A percentile compares a stretch with the other conserved stretches of the same genome.
Conservation (phyloP, 1,140 invertebrate species). For the Caenorhabditis inopinata region DNA sequence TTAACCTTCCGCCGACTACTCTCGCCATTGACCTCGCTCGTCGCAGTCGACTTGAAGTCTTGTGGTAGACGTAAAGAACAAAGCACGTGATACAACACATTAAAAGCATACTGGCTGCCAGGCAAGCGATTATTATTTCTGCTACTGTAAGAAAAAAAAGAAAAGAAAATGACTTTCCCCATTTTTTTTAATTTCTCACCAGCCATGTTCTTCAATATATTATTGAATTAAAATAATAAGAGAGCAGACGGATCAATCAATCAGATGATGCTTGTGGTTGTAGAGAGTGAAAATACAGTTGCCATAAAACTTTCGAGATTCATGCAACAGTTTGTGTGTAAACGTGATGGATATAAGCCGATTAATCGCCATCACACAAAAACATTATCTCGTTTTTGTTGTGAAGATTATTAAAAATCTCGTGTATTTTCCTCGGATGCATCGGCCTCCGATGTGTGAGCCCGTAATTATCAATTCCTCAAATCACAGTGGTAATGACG, state of each 20-base stretch:
- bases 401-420: slow-evolving; percentile 5
- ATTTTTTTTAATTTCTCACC: background rate
- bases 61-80: slow-evolving; percentile 26
- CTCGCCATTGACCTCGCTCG: background rate
- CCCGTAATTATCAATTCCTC: too few species aligned
- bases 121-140: slow-evolving; percentile 18
- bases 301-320: background rate
- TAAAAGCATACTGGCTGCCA: slow-evolving; percentile 17
- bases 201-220: background rate
- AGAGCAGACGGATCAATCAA: too few species aligned
- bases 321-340: background rate
- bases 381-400: slow-evolving; percentile 17
- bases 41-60: slow-evolving; percentile 28
- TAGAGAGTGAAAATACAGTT: too few species aligned
- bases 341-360: slow-evolving; percentile 24
- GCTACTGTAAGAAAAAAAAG: slow-evolving; percentile 24
- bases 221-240: too few species aligned
- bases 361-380: background rate
- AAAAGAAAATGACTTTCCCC: background rate
- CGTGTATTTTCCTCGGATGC: too few species aligned
- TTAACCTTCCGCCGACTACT: too few species aligned
- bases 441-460: too few species aligned
- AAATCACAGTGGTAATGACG: too few species aligned
- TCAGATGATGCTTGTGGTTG: too few species aligned
- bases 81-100: slow-evolving; percentile 27